A percentile compares a stretch with the other conserved stretches of the same genome.
These are phyloP conservation scores for Tapera naevia DNA, from an alignment of 2,797 vertebrate genomes.

Conservation along the genomic window DNA sequence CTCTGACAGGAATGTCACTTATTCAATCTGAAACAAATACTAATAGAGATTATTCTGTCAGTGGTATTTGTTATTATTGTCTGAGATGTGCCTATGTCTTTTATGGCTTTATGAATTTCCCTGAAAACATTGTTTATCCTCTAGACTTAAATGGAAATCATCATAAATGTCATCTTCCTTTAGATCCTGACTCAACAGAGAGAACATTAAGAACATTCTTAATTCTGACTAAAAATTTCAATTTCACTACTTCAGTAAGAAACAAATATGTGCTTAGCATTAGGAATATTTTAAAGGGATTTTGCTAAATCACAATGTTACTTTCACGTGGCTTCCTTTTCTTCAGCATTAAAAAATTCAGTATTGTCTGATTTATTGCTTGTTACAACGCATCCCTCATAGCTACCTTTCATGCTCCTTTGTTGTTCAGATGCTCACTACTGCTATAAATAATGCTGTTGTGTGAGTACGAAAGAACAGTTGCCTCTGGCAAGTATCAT, in stretches of 20 bases:
- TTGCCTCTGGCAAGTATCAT: slow-evolving; percentile 7
- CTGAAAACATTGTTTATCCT: not conserved
- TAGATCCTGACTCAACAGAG: not conserved
- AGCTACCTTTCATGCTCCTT: not conserved
- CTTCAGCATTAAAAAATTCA: not conserved
- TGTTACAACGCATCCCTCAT: not conserved
- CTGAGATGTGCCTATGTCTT: not conserved
- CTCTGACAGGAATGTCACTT: not conserved
- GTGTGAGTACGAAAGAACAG: not conserved
- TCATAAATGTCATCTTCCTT: not conserved
- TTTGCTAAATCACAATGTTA: not conserved
- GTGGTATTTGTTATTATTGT: not conserved
- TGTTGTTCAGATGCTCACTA: not conserved
- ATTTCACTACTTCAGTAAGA: not conserved
- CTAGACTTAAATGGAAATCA: not conserved
- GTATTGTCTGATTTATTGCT: slow-evolving; percentile 27
- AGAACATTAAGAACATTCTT: not conserved
- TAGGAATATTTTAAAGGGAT: not conserved
- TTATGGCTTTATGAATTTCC: not conserved
- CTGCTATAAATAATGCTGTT: slow-evolving; percentile 37
- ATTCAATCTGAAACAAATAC: not conserved
- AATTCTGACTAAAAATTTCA: not conserved
- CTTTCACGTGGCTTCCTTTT: not conserved
- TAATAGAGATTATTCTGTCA: slow-evolving; percentile 1
- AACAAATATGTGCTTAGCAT: not conserved